Conservation (phyloP, 2,888 invertebrate species). For the Mimachlamys varia region DNA sequence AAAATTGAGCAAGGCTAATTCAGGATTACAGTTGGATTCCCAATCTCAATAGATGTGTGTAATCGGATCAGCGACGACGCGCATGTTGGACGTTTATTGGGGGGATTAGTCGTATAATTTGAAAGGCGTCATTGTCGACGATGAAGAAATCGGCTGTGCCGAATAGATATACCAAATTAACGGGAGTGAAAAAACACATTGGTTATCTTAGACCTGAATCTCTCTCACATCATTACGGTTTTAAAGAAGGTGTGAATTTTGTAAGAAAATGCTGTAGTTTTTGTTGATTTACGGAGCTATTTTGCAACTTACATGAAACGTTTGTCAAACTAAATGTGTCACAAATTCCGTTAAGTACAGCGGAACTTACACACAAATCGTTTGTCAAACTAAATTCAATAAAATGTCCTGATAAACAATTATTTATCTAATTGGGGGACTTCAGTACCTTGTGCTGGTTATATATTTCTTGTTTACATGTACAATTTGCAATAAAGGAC, state of each 20-base stretch:
- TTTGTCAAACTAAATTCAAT: neutral
- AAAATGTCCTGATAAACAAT: neutral
- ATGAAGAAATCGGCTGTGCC: neutral
- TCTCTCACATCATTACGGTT: neutral
- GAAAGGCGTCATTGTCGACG: neutral
- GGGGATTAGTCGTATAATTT: neutral
- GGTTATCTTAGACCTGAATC: neutral
- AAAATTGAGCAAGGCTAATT: slow-evolving; percentile 38
- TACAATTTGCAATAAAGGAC: neutral
- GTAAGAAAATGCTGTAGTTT: neutral
- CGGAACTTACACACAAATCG: no score
- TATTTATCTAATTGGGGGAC: neutral
- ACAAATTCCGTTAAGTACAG: no score
- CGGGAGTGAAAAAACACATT: neutral
- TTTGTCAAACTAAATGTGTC: neutral
- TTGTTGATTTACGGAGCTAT: neutral
- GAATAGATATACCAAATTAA: neutral
- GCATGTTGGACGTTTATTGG: neutral
- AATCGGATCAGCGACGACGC: slow-evolving; percentile 22
- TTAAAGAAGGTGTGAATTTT: neutral
- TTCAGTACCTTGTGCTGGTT: neutral
- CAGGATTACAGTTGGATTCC: neutral
- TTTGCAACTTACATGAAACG: neutral
- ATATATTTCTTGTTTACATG: neutral
- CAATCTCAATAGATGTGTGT: neutral